Conservation (phyloP, 2,113 vertebrate species). For the Chrysemys picta region DNA sequence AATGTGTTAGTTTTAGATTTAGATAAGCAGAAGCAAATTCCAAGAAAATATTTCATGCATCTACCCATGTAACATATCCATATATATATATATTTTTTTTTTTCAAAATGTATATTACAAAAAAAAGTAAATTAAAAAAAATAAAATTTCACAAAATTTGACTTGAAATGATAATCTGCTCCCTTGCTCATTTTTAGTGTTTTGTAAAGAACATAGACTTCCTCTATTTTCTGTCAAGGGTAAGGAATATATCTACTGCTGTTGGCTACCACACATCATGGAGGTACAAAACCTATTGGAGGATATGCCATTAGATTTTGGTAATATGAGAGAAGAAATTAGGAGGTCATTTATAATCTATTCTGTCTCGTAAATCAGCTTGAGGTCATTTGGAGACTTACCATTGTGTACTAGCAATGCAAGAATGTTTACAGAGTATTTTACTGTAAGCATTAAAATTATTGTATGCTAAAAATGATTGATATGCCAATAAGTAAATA, state of each 20-base stretch:
- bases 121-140: not conserved
- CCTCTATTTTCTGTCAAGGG: not conserved
- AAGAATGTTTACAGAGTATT: slow-evolving; percentile 21
- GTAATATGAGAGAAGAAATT: not conserved
- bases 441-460: slow-evolving; percentile 14
- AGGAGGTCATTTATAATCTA: not conserved
- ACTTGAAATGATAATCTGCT: not conserved
- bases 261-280: slow-evolving; percentile 8
- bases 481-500: not conserved
- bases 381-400: not conserved
- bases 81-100: not conserved
- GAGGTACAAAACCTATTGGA: not conserved
- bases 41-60: not conserved
- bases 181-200: not conserved
- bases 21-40: not conserved
- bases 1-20: not conserved
- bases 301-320: not conserved
- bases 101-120: not conserved
- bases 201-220: not conserved
- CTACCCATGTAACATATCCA: not conserved
- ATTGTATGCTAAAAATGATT: not conserved
- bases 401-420: not conserved
- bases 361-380: not conserved
- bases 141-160: not conserved
- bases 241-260: not conserved